Evolutionary conservation across 2,888 invertebrate species (phyloP), one percentile per base, ranked within the genome.

Genomic region (Pristionchus entomophagus): DNA sequence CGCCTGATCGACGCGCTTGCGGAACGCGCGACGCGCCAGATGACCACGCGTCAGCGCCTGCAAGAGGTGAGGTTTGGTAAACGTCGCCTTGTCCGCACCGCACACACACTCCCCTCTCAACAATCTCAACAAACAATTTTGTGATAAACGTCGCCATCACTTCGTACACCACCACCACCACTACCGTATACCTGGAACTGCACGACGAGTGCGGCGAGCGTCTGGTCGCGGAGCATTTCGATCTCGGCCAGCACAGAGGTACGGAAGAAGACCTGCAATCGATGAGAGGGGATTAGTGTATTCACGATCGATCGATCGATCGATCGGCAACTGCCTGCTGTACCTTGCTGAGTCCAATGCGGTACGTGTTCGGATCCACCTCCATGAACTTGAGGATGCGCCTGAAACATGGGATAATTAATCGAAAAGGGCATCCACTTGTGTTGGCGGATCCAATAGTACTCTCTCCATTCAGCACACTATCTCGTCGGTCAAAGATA

Each of bases 261-360:
- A 88, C 99, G 96, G 96, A 99, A 99, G 95, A 99, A 99, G 93
- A 84, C 65, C 84, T 84, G 69, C 26, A 82, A 41, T 38, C 26
- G 32, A 26, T 56, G 0, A 59, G 41, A 1, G 22, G 3, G 3
- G 32, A 22, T 0, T 56, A 81, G 51, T 0, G 38, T 59, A 82
- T 2, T 38, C 82, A 6, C 8, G 6, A 19, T 22, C 35, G 35
- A 51, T 51, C 77, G 77, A 49, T 22, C n/a, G 38, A 41, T 4
- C 22, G 41, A 45, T 14, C 32, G 22, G 29, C 0, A 26, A 53
- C n/a, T n/a, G n/a, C n/a, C n/a, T n/a, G n/a, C 53, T 49, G 77
- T 93, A 99, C 98, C 95, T 99, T 99, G 84, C 98, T 98, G 95
- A 99, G 99, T 83, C 99, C 99, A 87, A 99, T 97, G 88, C 99